phyloP scores from a whole-genome alignment of 2,797 vertebrate species.

The Cuniculus paca region DNA sequence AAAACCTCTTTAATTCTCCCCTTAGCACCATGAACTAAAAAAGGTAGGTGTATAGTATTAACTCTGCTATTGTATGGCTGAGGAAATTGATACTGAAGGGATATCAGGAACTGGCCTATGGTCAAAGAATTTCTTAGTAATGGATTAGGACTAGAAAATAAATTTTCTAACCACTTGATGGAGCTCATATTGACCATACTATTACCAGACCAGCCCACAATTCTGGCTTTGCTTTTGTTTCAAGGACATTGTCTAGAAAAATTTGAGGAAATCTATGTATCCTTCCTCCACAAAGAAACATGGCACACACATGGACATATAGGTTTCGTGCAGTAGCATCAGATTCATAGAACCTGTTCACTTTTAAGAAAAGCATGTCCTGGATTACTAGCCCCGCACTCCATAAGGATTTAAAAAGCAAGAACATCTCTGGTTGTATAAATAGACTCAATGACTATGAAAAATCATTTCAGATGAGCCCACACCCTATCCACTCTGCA shows the following conservation, averaged over 20 bases:
- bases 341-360: neutral
- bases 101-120: conserved; percentile 55
- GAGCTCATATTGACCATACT: neutral
- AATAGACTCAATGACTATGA: neutral
- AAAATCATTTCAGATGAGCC: neutral
- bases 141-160: neutral
- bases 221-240: neutral
- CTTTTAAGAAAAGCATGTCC: neutral
- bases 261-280: neutral
- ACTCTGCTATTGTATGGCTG: conserved; percentile 54
- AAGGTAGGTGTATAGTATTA: conserved; percentile 61
- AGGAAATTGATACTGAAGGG: conserved; percentile 61
- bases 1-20: conserved; percentile 49
- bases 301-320: rapidly evolving
- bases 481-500: neutral
- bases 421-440: neutral
- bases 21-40: neutral
- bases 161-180: neutral
- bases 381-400: neutral
- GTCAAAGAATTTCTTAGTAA: conserved; percentile 51
- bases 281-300: neutral
- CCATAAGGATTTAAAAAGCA: neutral
- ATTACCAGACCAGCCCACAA: neutral
- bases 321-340: neutral
- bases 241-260: neutral